phyloP scores from a whole-genome alignment of 37 sponge, comb jelly and placozoan genomes.

The Agelas oroides region DNA sequence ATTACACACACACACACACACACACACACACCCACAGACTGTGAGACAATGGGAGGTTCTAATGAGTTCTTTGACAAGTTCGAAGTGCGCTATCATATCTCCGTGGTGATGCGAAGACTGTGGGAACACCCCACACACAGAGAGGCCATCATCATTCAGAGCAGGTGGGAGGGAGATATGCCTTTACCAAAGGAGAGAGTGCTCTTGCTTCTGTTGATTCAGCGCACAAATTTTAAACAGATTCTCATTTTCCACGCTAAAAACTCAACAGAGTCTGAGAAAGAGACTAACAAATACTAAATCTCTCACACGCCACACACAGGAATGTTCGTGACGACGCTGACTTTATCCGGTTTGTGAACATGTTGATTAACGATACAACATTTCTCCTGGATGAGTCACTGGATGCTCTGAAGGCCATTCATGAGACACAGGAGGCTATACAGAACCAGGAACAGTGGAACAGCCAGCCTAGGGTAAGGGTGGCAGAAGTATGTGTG shows the following conservation, averaged over 20 bases:
- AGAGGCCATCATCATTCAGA: slow-evolving; percentile 39
- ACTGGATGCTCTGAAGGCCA: slow-evolving; percentile 88
- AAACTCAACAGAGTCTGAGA: no score
- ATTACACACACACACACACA: no score
- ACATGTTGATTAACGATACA: slow-evolving; percentile 97
- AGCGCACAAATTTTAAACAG: neutral
- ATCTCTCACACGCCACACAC: no score
- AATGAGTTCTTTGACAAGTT: slow-evolving; percentile 99
- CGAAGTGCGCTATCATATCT: slow-evolving; percentile 92
- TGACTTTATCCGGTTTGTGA: slow-evolving; percentile 84
- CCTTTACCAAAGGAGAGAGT: no score
- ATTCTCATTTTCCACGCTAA: no score
- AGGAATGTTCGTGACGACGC: slow-evolving; percentile 62
- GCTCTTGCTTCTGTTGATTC: neutral
- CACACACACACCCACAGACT: slow-evolving; percentile 63
- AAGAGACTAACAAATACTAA: no score
- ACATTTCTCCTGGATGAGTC: slow-evolving; percentile 96
- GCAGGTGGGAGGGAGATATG: no score
- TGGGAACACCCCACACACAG: slow-evolving; percentile 78
- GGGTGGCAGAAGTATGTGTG: no score
- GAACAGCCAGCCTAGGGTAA: slow-evolving; percentile 79
- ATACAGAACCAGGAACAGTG: slow-evolving; percentile 76
- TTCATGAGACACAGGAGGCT: slow-evolving; percentile 92
- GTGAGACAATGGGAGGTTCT: slow-evolving; percentile 94
- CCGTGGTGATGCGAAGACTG: slow-evolving; percentile 78